phyloP scores from a whole-genome alignment of 2,888 invertebrate species.

The Chymomyza fuscimana region DNA sequence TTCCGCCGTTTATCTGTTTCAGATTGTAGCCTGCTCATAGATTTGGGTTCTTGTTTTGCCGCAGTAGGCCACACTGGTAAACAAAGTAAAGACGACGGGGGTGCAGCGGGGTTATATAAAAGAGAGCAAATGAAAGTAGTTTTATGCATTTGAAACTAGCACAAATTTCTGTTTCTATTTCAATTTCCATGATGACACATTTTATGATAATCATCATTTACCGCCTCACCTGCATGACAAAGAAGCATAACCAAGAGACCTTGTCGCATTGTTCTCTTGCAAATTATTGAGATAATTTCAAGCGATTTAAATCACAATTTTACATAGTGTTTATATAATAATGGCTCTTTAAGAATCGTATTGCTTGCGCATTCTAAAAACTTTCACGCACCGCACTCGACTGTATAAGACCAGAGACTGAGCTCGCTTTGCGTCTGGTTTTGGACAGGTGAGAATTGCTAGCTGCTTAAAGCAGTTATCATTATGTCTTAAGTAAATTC shows the following conservation, averaged over 20 bases:
- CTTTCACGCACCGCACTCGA: background rate
- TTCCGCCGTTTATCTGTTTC: constrained; percentile 17
- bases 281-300: background rate
- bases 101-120: background rate
- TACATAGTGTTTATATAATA: constrained; percentile 3
- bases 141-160: constrained; percentile 47
- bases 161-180: constrained; percentile 7
- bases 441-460: constrained; percentile 26
- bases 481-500: background rate
- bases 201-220: constrained; percentile 1
- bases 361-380: background rate
- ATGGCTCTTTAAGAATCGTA: no score
- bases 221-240: constrained; percentile 56
- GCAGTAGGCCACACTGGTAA: constrained; percentile 34
- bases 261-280: constrained; percentile 33
- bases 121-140: constrained; percentile 42
- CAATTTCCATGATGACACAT: constrained; percentile 21
- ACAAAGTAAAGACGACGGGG: constrained; percentile 1
- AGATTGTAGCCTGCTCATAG: constrained; percentile 22
- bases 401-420: background rate
- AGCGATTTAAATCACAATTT: constrained; percentile 13
- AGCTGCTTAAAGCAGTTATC: constrained; percentile 24
- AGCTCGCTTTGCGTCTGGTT: constrained; percentile 6
- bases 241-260: constrained; percentile 36
- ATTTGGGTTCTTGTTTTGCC: constrained; percentile 48